Conservation (phyloP, 2,113 vertebrate species). For the Motacilla alba region DNA sequence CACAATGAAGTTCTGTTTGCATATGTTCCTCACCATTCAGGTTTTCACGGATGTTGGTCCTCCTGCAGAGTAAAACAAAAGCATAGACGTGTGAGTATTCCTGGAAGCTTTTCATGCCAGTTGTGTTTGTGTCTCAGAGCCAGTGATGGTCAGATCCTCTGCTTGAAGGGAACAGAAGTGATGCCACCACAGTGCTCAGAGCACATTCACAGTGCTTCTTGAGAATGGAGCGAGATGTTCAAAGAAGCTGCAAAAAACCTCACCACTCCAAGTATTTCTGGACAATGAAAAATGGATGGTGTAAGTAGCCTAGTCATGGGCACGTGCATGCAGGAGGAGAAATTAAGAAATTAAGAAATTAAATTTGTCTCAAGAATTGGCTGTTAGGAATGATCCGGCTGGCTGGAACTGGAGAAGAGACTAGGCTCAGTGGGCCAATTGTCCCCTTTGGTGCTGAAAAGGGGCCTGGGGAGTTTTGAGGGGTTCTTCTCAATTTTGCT, state of each 20-base stretch:
- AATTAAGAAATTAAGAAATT: not conserved
- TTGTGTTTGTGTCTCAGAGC: not conserved
- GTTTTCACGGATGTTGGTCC: not conserved
- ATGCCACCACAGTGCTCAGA: not conserved
- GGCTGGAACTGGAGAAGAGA: not conserved
- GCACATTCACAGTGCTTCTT: not conserved
- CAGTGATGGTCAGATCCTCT: rapidly evolving
- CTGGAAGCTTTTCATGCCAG: not conserved
- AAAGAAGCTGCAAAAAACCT: not conserved
- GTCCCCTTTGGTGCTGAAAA: not conserved
- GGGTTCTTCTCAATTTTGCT: not conserved
- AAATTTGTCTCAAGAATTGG: not conserved
- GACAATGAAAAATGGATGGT: not conserved
- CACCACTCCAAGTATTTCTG: not conserved
- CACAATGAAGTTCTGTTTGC: not conserved
- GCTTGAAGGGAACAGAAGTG: not conserved
- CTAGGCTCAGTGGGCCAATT: not conserved
- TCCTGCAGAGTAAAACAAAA: not conserved
- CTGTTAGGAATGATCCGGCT: not conserved
- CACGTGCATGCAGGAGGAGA: not conserved
- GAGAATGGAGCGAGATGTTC: not conserved
- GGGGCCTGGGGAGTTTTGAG: not conserved
- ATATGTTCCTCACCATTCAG: rapidly evolving
- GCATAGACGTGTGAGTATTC: rapidly evolving
- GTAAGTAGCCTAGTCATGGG: not conserved